These are phyloP conservation scores for Mastacembelus armatus DNA, from an alignment of 2,797 vertebrate genomes.

Conservation along the genomic window DNA sequence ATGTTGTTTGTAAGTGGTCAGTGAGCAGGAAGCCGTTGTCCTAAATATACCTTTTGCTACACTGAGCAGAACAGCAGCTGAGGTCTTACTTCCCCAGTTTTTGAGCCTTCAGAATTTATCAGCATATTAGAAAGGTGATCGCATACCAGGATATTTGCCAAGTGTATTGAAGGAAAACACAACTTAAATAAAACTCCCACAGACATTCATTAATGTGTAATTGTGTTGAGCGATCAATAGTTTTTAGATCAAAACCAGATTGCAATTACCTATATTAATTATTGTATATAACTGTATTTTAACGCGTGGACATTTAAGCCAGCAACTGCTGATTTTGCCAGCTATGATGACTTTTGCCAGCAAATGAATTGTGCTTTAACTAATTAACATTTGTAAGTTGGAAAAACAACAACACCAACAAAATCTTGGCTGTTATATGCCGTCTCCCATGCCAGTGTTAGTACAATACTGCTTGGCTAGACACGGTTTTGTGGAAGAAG, in stretches of 20 bases:
- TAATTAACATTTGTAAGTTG: neutral
- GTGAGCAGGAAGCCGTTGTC: conserved; percentile 31
- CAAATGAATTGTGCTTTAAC: neutral
- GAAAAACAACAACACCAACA: neutral
- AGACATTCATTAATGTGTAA: neutral
- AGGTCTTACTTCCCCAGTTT: too few relatives aligned
- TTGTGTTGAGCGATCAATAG: neutral
- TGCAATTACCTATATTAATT: neutral
- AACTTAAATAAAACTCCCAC: neutral
- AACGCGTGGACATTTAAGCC: neutral
- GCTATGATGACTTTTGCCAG: neutral
- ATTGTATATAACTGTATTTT: neutral
- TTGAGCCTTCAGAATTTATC: neutral
- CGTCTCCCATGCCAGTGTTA: neutral
- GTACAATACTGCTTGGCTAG: neutral
- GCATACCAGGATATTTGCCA: neutral
- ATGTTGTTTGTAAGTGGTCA: conserved; percentile 15
- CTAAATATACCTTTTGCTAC: neutral
- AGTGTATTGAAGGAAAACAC: neutral
- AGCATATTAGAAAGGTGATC: neutral
- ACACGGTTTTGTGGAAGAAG: neutral
- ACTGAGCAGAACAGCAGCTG: too few relatives aligned
- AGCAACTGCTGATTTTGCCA: neutral
- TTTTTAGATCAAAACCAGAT: neutral
- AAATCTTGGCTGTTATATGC: neutral